phyloP scores from a whole-genome alignment of 2,888 invertebrate species.

The Mesochorus sp. region DNA sequence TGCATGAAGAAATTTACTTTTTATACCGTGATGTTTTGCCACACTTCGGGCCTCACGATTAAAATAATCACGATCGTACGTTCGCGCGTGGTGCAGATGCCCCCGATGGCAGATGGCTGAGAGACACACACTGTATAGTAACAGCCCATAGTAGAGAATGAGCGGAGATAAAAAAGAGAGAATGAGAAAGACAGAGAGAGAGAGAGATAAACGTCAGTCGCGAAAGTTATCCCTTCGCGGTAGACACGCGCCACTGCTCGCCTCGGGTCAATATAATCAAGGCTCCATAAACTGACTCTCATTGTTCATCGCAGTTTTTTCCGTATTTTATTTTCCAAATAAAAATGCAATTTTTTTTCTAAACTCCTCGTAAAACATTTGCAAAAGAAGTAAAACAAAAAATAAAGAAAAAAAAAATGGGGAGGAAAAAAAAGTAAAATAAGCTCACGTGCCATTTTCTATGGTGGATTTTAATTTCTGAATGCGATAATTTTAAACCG shows the following conservation, averaged over 20 bases:
- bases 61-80: too few relatives aligned
- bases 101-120: conserved; percentile 70
- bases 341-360: too few relatives aligned
- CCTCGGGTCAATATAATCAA: conserved; percentile 69
- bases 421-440: conserved; percentile 2
- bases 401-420: neutral
- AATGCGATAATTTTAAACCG: neutral
- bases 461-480: neutral
- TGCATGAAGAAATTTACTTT: too few relatives aligned
- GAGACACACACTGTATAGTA: conserved; percentile 52
- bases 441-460: conserved; percentile 20
- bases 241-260: conserved; percentile 67
- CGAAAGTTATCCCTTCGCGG: conserved; percentile 45
- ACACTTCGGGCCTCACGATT: too few relatives aligned
- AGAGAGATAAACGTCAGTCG: conserved; percentile 44
- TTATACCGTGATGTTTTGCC: too few relatives aligned
- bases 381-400: neutral
- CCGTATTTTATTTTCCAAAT: too few relatives aligned
- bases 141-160: neutral
- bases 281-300: conserved; percentile 63
- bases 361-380: too few relatives aligned
- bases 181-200: conserved; percentile 34
- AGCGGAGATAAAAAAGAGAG: conserved; percentile 31
- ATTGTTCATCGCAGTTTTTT: too few relatives aligned
- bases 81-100: conserved; percentile 63